These are phyloP conservation scores for Hypolimnas misippus DNA, from an alignment of 2,888 invertebrate species.

Conservation along the genomic window DNA sequence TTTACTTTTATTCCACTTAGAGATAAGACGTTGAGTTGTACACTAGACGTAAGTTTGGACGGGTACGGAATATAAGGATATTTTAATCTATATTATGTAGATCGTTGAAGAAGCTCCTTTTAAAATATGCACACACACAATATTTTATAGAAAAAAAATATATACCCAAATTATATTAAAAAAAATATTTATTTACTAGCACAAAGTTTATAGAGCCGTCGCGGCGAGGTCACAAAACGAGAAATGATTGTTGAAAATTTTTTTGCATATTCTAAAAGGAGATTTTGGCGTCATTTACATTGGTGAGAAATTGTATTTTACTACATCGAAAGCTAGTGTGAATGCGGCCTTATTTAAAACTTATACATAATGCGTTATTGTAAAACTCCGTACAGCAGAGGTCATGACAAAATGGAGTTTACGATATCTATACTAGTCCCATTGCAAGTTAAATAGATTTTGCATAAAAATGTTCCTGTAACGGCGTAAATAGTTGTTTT, in stretches of 20 bases:
- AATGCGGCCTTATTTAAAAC: slow-evolving; percentile 71
- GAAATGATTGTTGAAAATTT: slow-evolving; percentile 40
- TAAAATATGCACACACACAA: slow-evolving; percentile 59
- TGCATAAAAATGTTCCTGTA: slow-evolving; percentile 81
- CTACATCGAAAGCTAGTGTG: slow-evolving; percentile 77
- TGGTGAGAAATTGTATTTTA: slow-evolving; percentile 66
- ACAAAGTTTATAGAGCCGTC: slow-evolving; percentile 38
- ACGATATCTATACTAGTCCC: slow-evolving; percentile 78
- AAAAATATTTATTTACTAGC: slow-evolving; percentile 42
- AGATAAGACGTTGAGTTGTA: slow-evolving; percentile 70
- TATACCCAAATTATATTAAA: slow-evolving; percentile 38
- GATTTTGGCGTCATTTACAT: slow-evolving; percentile 70
- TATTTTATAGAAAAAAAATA: slow-evolving; percentile 42
- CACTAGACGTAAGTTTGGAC: slow-evolving; percentile 66
- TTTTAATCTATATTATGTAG: slow-evolving; percentile 47
- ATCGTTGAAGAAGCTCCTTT: slow-evolving; percentile 63
- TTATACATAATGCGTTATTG: slow-evolving; percentile 50
- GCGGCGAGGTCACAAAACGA: slow-evolving; percentile 65
- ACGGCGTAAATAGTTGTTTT: slow-evolving; percentile 76
- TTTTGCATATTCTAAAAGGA: slow-evolving; percentile 70
- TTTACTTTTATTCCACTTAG: slow-evolving; percentile 73
- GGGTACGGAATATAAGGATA: slow-evolving; percentile 61
- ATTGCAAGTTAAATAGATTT: slow-evolving; percentile 80
- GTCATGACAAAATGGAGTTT: slow-evolving; percentile 60
- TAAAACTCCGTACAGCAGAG: slow-evolving; percentile 56